Evolutionary conservation across 2,113 vertebrate genomes (phyloP).

Genomic region (Cepphus grylle): DNA sequence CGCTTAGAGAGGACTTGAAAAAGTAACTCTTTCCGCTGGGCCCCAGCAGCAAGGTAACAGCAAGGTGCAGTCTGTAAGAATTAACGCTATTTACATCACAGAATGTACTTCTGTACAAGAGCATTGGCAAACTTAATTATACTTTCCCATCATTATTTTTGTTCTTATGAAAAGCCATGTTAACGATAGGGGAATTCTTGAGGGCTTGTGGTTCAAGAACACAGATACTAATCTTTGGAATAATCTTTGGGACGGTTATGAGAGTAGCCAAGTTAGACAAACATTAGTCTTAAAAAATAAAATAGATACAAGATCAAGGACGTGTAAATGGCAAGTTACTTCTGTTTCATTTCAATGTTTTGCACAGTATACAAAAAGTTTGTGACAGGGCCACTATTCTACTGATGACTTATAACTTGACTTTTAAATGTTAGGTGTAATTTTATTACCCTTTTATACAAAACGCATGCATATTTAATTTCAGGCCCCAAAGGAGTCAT

Average conservation of each 20-base stretch:
- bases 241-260: not conserved
- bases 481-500: constrained; percentile 97
- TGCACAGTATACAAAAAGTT: not conserved
- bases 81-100: not conserved
- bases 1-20: not conserved
- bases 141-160: not conserved
- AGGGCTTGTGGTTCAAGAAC: not conserved
- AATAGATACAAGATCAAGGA: not conserved
- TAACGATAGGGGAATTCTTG: not conserved
- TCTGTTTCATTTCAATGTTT: not conserved
- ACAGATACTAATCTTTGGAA: not conserved
- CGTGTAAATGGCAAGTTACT: not conserved
- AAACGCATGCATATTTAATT: not conserved
- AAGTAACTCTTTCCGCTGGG: not conserved
- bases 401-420: not conserved
- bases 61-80: not conserved
- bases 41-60: not conserved
- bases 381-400: not conserved
- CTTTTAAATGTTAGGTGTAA: not conserved
- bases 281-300: not conserved
- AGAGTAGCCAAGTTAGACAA: not conserved
- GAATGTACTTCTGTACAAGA: not conserved
- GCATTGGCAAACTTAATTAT: not conserved
- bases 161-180: not conserved
- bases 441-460: rapidly evolving